Evolutionary conservation across 2,113 vertebrate species (phyloP).

Genomic region (Malaclemys terrapin): DNA sequence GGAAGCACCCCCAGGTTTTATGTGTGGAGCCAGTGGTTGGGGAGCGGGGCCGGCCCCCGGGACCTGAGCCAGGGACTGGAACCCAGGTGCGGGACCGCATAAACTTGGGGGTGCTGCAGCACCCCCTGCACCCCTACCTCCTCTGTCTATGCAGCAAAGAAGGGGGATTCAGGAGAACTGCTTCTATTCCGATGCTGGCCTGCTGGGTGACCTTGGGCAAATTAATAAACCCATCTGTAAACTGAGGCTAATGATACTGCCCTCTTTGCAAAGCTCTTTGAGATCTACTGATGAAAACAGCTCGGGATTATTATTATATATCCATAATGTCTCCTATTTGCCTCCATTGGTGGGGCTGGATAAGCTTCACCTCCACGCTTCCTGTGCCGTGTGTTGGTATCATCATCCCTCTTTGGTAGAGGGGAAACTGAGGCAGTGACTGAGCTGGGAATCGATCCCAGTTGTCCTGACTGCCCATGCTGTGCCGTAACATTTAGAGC

Average conservation of each 20-base stretch:
- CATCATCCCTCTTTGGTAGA: background rate
- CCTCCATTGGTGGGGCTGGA: background rate
- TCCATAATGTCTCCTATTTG: background rate
- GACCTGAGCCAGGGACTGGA: too few relatives aligned
- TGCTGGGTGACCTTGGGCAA: background rate
- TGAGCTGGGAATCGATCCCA: background rate
- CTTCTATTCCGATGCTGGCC: background rate
- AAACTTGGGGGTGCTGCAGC: too few relatives aligned
- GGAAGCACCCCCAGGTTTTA: too few relatives aligned
- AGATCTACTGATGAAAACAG: background rate
- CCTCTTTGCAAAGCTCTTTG: too few relatives aligned
- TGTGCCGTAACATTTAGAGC: background rate
- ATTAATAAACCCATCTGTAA: background rate
- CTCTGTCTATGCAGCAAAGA: background rate
- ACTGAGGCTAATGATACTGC: background rate
- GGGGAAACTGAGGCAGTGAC: background rate
- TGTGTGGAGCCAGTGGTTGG: too few relatives aligned
- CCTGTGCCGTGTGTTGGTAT: background rate
- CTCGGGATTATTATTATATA: background rate
- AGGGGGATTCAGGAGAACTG: background rate
- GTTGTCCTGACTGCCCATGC: background rate
- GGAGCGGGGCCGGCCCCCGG: too few relatives aligned
- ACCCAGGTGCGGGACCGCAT: too few relatives aligned
- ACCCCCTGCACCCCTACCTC: too few relatives aligned
- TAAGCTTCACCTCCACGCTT: background rate